Evolutionary conservation across 2,888 invertebrate species (phyloP).

Genomic region (Rhagium mordax): DNA sequence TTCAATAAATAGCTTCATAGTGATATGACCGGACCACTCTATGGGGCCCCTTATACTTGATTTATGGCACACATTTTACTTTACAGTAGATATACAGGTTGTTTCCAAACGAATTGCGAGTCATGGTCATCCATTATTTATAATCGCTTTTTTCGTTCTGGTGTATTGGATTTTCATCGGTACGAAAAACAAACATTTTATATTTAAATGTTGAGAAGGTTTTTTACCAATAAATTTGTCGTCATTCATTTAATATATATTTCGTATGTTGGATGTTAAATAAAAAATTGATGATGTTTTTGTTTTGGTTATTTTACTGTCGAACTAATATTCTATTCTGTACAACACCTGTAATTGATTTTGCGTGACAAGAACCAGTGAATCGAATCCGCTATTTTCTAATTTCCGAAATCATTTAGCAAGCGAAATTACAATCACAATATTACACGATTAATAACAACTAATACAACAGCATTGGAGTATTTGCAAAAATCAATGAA

Average conservation of each 20-base stretch:
- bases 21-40: too few relatives aligned
- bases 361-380: background rate
- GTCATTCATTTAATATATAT: background rate
- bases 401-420: slow-evolving; percentile 18
- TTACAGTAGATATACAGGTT: background rate
- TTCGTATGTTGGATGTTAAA: background rate
- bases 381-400: slow-evolving; percentile 7
- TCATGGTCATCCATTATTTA: background rate
- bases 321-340: background rate
- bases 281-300: background rate
- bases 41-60: background rate
- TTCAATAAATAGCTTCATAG: too few relatives aligned
- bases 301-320: background rate
- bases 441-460: background rate
- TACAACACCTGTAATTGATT: background rate
- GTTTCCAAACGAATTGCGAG: background rate
- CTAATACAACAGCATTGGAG: background rate
- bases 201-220: background rate
- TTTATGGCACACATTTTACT: background rate
- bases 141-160: background rate
- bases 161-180: background rate
- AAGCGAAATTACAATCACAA: slow-evolving; percentile 6
- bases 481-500: background rate
- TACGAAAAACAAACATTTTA: background rate
- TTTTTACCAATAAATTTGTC: background rate